Evolutionary conservation across 2,888 invertebrate species (phyloP).

Genomic region (Tinea pellionella): DNA sequence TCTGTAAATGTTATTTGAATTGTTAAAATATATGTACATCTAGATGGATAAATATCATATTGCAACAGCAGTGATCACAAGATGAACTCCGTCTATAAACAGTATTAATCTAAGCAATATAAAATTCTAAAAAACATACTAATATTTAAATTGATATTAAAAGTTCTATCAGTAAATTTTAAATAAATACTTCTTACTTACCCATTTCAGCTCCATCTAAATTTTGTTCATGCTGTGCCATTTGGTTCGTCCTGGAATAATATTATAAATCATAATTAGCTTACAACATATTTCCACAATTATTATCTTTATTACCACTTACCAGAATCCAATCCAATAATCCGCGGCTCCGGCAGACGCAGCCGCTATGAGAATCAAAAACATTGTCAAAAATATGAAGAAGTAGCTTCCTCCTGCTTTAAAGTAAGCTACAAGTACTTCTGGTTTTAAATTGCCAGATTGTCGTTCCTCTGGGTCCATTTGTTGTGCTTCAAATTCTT

Average conservation of each 20-base stretch:
- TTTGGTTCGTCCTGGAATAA: conserved; percentile 48
- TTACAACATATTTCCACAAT: not conserved
- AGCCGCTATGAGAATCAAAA: conserved; percentile 62
- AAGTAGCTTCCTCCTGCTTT: conserved; percentile 40
- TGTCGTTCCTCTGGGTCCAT: conserved; percentile 46
- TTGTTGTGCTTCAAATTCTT: conserved; percentile 49
- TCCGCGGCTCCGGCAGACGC: conserved; percentile 73
- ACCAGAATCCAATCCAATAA: conserved; percentile 79
- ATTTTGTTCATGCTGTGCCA: conserved; percentile 43
- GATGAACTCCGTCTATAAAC: no score
- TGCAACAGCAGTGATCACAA: no score
- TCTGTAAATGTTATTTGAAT: conserved; percentile 25
- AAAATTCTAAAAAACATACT: not conserved
- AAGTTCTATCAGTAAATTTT: no score
- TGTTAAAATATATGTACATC: no score
- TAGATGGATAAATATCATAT: no score
- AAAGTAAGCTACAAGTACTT: conserved; percentile 48
- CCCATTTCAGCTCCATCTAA: conserved; percentile 35
- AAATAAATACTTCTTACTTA: no score
- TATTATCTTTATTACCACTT: no score
- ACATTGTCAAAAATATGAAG: conserved; percentile 36
- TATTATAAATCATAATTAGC: not conserved
- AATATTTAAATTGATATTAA: not conserved
- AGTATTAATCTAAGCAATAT: no score
- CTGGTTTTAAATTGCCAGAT: conserved; percentile 50